Conservation (phyloP, 2,113 vertebrate genomes). For the Mustelus asterias region DNA sequence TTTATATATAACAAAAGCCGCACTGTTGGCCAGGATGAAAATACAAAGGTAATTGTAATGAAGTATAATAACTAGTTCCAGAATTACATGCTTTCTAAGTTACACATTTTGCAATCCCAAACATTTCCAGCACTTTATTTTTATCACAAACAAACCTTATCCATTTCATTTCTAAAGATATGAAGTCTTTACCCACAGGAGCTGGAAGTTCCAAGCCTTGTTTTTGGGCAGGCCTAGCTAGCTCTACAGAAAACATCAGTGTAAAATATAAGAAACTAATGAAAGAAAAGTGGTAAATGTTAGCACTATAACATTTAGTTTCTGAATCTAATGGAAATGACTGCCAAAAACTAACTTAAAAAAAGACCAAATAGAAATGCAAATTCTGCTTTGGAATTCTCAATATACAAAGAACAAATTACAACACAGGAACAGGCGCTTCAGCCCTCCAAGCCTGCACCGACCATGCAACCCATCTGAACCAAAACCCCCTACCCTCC, state of each 20-base stretch:
- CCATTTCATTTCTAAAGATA: conserved; percentile 14
- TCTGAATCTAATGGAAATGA: background rate
- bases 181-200: conserved; percentile 8
- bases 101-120: background rate
- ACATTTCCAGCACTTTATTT: background rate
- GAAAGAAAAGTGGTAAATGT: background rate
- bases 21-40: background rate
- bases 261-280: background rate
- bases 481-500: too few species aligned
- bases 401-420: background rate
- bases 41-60: background rate
- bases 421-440: too few species aligned
- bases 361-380: background rate
- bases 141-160: conserved; percentile 11
- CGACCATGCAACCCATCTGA: too few species aligned
- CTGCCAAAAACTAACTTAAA: background rate
- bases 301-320: background rate
- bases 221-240: background rate
- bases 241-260: conserved; percentile 17
- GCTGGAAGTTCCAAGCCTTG: conserved; percentile 15
- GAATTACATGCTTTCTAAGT: background rate
- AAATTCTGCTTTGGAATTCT: conserved; percentile 16
- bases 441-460: too few species aligned
- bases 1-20: background rate
- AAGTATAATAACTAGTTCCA: background rate